These are phyloP conservation scores for Myodes glareolus DNA, from an alignment of 2,113 vertebrate species.

Conservation along the genomic window DNA sequence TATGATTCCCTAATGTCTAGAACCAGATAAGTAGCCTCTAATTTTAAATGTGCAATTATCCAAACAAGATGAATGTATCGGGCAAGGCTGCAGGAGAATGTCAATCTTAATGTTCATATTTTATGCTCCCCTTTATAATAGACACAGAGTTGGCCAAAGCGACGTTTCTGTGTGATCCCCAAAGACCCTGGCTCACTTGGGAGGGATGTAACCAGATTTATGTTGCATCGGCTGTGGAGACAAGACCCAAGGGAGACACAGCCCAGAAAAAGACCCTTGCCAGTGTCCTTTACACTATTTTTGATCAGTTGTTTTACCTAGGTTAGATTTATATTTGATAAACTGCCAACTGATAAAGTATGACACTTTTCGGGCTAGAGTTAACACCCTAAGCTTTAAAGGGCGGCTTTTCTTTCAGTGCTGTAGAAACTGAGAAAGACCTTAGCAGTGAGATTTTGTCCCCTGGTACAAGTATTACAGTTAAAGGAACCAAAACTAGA, in stretches of 20 bases:
- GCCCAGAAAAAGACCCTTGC: constrained; percentile 18
- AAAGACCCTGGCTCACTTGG: neutral
- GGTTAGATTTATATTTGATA: constrained; percentile 50
- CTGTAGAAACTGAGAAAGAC: neutral
- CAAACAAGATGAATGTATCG: constrained; percentile 57
- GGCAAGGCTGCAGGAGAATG: constrained; percentile 3
- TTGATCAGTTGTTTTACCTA: constrained; percentile 47
- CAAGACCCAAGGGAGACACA: neutral
- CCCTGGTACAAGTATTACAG: neutral
- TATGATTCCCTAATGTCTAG: constrained; percentile 35
- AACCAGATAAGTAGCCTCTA: constrained; percentile 63
- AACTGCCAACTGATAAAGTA: constrained; percentile 16
- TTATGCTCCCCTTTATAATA: constrained; percentile 33
- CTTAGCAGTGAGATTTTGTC: neutral
- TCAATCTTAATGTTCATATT: constrained; percentile 48
- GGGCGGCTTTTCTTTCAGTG: neutral
- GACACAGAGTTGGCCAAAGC: constrained; percentile 47
- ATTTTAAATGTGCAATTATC: constrained; percentile 73
- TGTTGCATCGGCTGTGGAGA: neutral
- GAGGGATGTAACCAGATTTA: neutral
- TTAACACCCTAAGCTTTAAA: constrained; percentile 1
- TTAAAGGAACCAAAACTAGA: neutral
- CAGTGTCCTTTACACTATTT: neutral
- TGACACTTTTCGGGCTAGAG: neutral
- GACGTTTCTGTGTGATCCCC: neutral